phyloP scores from a whole-genome alignment of 2,797 vertebrate species.

The Enteromius radiatus region DNA sequence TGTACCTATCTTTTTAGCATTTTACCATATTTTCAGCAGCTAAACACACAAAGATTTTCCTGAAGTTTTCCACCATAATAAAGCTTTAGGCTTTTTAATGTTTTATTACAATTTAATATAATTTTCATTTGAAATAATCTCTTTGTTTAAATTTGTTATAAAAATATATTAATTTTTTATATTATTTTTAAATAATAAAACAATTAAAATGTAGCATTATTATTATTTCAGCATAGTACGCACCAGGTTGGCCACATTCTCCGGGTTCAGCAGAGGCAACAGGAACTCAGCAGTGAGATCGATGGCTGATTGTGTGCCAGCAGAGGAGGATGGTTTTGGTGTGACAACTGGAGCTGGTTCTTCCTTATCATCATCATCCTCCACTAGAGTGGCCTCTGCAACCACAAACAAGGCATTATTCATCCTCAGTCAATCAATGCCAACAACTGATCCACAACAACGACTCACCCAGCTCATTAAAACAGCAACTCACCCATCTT shows the following conservation, averaged over 20 bases:
- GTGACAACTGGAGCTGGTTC: slow-evolving; percentile 72
- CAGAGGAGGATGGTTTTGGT: slow-evolving; percentile 76
- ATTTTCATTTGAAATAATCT: background rate
- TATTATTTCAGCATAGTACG: slow-evolving; percentile 29
- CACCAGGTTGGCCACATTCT: slow-evolving; percentile 96
- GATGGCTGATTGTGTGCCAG: slow-evolving; percentile 83
- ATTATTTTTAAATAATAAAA: background rate
- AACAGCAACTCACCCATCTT: slow-evolving; percentile 84
- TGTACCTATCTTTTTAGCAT: too few species aligned
- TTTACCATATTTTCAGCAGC: background rate
- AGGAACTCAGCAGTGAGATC: slow-evolving; percentile 94
- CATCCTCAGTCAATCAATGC: background rate
- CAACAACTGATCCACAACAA: background rate
- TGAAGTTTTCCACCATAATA: too few species aligned
- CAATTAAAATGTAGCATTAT: background rate
- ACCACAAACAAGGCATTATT: background rate
- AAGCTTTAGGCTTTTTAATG: too few species aligned
- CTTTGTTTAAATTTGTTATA: background rate
- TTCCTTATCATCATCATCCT: slow-evolving; percentile 95
- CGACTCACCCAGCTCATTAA: background rate
- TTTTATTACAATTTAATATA: background rate
- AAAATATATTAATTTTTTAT: background rate
- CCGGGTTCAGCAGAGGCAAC: slow-evolving; percentile 85
- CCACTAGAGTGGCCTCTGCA: slow-evolving; percentile 84
- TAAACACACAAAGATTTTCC: too few species aligned